Base-by-base conservation (phyloP, 1,140 invertebrate genomes). In the Notospermus geniculatus region DNA sequence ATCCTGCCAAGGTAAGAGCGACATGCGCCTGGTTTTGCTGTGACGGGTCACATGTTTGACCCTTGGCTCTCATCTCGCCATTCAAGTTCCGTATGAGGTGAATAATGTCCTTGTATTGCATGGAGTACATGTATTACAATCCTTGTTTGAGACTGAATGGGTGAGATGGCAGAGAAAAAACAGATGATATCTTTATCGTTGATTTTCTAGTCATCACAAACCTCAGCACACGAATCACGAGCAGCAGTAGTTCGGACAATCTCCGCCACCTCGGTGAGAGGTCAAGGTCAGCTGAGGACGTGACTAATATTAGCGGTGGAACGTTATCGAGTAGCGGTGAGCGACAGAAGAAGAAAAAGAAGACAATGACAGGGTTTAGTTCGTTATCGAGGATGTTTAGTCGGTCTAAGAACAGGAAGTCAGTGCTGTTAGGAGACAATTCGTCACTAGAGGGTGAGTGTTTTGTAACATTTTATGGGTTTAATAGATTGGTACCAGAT, bases 311-410 rank as follows among this genome's bases (percentile, higher is more conserved):
- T n/a, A 4, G 54, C 28, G 22, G 7, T 9, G 22, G 28, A 29
- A 29, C 19, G 11, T 27, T 30, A 11, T 55, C 54, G 9, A 25
- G n/a, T n/a, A 29, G 17, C n/a, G 22, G n/a, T 15, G 57, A 58
- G 19, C 32, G 43, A 2, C 9, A 25, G 27, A 29, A 58, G 15
- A 72, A 71, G 64, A 73, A 71, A 45, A 75, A 77, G 50, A 66
- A 67, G 22, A 22, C 7, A 25, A 55, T 36, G 27, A 57, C 17
- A 19, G 19, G 29, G 5, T 41, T 70, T 30, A 72, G 71, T 15
- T 69, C 74, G 11, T 52, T 78, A 52, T 73, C 76, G 7, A 69
- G 70, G 30, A 68, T 78, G 60, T 78, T 78, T 59, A 69, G 71
- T 11, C 54, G 68, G 15, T 64, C 70, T 5, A 60, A 69, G 0